Evolutionary conservation across 2,113 vertebrate genomes (phyloP), one percentile per base, ranked within the genome.

Genomic region (Eretmochelys imbricata): DNA sequence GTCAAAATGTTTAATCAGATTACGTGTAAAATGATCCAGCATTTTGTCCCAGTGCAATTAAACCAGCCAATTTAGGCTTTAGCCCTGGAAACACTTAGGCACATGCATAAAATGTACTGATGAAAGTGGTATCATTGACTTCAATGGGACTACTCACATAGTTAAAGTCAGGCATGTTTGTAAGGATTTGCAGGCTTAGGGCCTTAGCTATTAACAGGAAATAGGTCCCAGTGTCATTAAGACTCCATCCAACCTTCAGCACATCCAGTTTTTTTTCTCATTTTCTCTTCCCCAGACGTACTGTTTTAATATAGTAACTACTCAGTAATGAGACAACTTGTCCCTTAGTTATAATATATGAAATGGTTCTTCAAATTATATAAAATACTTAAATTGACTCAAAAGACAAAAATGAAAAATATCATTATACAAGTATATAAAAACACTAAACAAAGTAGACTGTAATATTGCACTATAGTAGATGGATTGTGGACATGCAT

Each of bases 181-280:
- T 4, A 62, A 75, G 10, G 22, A 3, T 88, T 50, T 72, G 11
- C 35, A 29, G 10, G 42, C 16, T 46, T 84, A 2, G 3, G 16
- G 5, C 59, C 62, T 72, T 83, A 38, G 29, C 93, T 42, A 88
- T 72, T 80, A 72, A 38, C 75, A 85, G 72, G 53, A 87, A 84
- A 19, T 84, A 20, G 0, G 0, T 2, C 1, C 6, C 82, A 16
- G 8, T 51, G 59, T 35, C 46, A 90, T 89, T 16, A 54, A 69
- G 22, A 11, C 27, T 14, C 5, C 4, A 59, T 51, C 10, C 38
- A 81, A 0, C 20, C 14, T 35, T 65, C 13, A 3, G 4, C 5
- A 20, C 3, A 10, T 50, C 20, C 75, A 54, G 57, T 1, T 82
- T 42, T 42, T 1, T 95, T 84, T 35, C 8, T 4, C 17, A 93